Base-by-base conservation (phyloP, 2,113 vertebrate species). In the Chamaetylas fuelleborni region DNA sequence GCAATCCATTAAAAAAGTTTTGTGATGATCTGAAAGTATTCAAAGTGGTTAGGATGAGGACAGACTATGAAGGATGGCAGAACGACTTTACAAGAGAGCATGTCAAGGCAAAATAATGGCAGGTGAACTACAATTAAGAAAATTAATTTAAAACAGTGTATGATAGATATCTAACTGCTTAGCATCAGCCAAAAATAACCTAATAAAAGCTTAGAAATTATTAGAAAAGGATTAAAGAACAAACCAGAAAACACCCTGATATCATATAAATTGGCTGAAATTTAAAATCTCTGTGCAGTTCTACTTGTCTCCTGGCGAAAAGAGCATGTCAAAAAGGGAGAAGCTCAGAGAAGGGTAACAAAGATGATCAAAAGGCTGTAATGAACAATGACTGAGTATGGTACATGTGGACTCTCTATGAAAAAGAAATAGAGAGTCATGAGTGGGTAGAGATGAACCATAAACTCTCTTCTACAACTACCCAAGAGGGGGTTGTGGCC, bases 41-140 rank as follows among this genome's bases (percentile, higher is more conserved):
- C 67, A 88, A 83, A 51, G 64, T 62, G 61, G 42, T 76, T 64
- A 74, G 17, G 31, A 92, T 40, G 58, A 96, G 12, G 42, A 90
- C 16, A 92, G 54, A 77, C 47, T 86, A 80, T 66, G 67, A 90
- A 93, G 74, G 56, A 90, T 66, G 82, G 74, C 70, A 86, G 53
- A 85, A 95, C 33, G 50, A 66, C 64, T 74, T 93, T 25, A 66
- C 20, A 92, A 70, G 80, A 84, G 64, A 94, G 74, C 11, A 22
- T 50, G 54, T 80, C 79, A 88, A 71, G 51, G 86, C 38, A 92
- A 78, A 88, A 94, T 93, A 86, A 95, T 56, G 28, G 51, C 51
- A 94, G 34, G 56, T 88, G 61, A 86, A 86, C 48, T 54, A 71
- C 19, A 83, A 43, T 11, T 56, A 73, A 86, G 45, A 88, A 42